Evolutionary conservation across 2,113 vertebrate genomes (phyloP).

Genomic region (Pterophyllum scalare): DNA sequence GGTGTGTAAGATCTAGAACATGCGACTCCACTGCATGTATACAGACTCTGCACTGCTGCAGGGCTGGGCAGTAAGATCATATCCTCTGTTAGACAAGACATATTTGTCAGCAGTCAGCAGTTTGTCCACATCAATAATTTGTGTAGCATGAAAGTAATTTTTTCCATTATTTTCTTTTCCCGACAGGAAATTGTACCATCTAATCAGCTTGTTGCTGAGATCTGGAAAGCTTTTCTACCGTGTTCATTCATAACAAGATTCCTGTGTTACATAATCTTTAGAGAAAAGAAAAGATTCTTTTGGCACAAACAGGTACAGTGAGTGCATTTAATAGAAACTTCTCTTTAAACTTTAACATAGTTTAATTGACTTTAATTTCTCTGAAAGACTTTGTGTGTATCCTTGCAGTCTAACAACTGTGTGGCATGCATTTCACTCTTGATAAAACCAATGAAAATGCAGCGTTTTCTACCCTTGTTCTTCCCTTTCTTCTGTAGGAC

Average conservation of each 20-base stretch:
- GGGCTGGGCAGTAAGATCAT: background rate
- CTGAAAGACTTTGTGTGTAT: background rate
- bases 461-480: no score
- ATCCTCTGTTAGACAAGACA: background rate
- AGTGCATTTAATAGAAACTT: background rate
- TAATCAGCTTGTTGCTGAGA: background rate
- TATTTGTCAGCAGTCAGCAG: background rate
- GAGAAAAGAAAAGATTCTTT: background rate
- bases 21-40: background rate
- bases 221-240: background rate
- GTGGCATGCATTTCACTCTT: background rate
- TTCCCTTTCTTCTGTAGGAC: no score
- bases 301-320: background rate
- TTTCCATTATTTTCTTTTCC: background rate
- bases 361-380: background rate
- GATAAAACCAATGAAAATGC: background rate
- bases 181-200: background rate
- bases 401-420: background rate
- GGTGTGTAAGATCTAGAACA: slow-evolving; percentile 6
- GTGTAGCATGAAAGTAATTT: background rate
- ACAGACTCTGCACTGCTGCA: background rate
- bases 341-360: background rate
- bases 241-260: background rate
- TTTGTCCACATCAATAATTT: background rate
- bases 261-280: background rate